A percentile compares a stretch with the other conserved stretches of the same genome.
These are phyloP conservation scores for Scortum barcoo DNA, from an alignment of 2,113 vertebrate genomes.

Conservation along the genomic window DNA sequence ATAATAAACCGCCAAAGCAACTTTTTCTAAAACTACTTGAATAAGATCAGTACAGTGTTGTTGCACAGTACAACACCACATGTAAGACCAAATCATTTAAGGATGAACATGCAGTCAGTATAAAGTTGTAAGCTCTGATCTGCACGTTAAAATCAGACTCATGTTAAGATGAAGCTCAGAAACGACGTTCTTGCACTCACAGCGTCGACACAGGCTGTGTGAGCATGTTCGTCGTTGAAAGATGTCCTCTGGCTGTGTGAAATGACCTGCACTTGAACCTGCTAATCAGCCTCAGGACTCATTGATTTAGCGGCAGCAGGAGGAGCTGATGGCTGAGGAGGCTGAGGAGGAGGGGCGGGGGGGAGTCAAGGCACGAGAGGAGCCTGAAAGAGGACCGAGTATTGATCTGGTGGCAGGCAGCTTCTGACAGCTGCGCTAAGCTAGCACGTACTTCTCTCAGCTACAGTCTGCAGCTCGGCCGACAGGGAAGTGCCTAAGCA, in stretches of 20 bases:
- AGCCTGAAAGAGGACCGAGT: conserved; percentile 47
- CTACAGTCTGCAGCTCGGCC: conserved; percentile 53
- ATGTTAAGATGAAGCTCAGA: too few relatives aligned
- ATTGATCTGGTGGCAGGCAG: conserved; percentile 74
- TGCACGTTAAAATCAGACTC: not conserved
- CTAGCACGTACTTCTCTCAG: conserved; percentile 45
- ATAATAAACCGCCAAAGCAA: too few relatives aligned
- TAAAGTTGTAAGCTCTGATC: not conserved
- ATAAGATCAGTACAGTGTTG: too few relatives aligned
- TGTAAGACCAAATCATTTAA: not conserved
- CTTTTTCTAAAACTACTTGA: not conserved
- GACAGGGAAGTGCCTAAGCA: conserved; percentile 69
- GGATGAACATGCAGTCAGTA: not conserved
- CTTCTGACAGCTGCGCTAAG: conserved; percentile 74
- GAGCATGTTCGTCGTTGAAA: not conserved
- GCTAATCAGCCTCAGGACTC: conserved; percentile 66
- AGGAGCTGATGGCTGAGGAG: conserved; percentile 49
- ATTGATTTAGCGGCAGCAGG: conserved; percentile 65
- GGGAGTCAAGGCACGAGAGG: conserved; percentile 25
- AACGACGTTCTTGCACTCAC: not conserved
- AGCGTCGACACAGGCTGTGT: not conserved
- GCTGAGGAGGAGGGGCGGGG: conserved; percentile 12
- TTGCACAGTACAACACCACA: too few relatives aligned
- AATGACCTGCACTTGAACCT: conserved; percentile 74
- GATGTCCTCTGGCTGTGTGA: conserved; percentile 49